phyloP scores from a whole-genome alignment of 2,888 invertebrate species.

The Brenthis hecate region DNA sequence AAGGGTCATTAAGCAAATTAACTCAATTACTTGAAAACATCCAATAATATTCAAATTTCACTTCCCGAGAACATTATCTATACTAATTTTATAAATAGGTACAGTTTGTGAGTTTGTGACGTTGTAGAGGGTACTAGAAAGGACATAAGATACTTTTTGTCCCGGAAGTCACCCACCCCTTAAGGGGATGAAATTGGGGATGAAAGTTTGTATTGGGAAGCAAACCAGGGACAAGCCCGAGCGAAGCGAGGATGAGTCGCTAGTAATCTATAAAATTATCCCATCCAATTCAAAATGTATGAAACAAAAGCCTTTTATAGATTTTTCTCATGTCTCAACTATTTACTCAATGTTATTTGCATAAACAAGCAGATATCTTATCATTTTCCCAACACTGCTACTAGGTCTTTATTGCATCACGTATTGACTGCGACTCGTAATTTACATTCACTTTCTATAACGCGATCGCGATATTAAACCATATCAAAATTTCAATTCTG shows the following conservation, averaged over 20 bases:
- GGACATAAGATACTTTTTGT: too few relatives aligned
- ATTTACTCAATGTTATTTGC: constrained; percentile 23
- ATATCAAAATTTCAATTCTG: constrained; percentile 8
- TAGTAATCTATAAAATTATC: background rate
- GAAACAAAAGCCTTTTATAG: background rate
- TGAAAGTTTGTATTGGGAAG: too few relatives aligned
- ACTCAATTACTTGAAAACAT: too few relatives aligned
- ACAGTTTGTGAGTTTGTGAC: too few relatives aligned
- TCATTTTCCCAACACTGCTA: constrained; percentile 22
- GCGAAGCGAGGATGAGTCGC: too few relatives aligned
- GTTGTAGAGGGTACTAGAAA: too few relatives aligned
- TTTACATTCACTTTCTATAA: constrained; percentile 30
- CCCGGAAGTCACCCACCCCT: too few relatives aligned
- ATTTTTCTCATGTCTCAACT: constrained; percentile 14
- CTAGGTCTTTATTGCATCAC: constrained; percentile 29
- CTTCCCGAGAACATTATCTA: background rate
- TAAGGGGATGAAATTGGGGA: too few relatives aligned
- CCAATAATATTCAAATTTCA: too few relatives aligned
- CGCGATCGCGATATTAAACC: constrained; percentile 16
- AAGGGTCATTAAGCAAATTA: too few relatives aligned
- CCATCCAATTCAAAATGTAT: background rate
- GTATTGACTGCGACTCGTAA: constrained; percentile 9
- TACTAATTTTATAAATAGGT: too few relatives aligned
- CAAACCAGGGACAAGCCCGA: too few relatives aligned
- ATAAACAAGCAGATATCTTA: constrained; percentile 29